Evolutionary conservation across 2,113 vertebrate genomes (phyloP), one percentile per base, ranked within the genome.

Genomic region (Tychaedon coryphoeus): DNA sequence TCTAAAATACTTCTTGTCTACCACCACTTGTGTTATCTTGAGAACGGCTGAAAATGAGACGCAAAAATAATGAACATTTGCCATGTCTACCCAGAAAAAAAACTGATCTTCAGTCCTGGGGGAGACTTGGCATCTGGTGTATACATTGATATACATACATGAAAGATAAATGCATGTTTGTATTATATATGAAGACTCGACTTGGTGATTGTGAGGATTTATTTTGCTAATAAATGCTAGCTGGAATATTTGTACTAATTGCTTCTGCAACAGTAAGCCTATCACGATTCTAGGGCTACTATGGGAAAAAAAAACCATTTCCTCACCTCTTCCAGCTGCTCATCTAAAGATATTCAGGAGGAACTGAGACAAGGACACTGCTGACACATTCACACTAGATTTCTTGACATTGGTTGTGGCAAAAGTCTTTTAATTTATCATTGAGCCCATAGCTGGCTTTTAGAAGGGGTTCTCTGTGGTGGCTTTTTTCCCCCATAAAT

Each of bases 291-390:
- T 19, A 56, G 22, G 36, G 16, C 40, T 82, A 8, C 45, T 71
- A 1, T 40, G 17, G 33, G 14, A 2, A 2, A 8, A 22, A 50
- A 51, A 10, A 3, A 36, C 28, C 3, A 29, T 56, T n/a, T 34
- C 8, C 33, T 54, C 4, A 3, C 14, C 5, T 48, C 10, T 10
- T 61, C 29, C 24, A 19, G 28, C 22, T 70, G 7, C 13, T 62
- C 1, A 3, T 28, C 42, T 45, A 19, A 76, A 64, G 53, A 51
- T 64, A 5, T 7, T 18, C 19, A 53, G 19, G n/a, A 33, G 9
- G 5, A 61, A 23, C 53, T 25, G 47, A 70, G 60, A 42, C 9
- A 83, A 66, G 17, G 22, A 33, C 10, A 24, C 17, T 10, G 12
- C 31, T 66, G 18, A 29, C 12, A 43, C 76, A 38, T 6, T 51